These are phyloP conservation scores for Rostratula benghalensis DNA, from an alignment of 2,113 vertebrate genomes.

Conservation along the genomic window DNA sequence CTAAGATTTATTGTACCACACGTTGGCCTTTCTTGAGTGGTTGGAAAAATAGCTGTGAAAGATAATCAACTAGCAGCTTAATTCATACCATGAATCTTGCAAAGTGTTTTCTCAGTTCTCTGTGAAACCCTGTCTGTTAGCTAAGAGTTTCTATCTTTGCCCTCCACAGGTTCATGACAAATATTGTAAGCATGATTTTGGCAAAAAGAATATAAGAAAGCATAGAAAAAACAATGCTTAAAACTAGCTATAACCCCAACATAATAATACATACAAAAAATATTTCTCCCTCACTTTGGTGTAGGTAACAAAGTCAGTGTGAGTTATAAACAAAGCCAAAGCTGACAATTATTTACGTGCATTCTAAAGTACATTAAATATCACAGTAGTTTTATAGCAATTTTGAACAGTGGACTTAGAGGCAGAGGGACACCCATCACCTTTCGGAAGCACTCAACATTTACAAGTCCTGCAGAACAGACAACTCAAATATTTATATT, in stretches of 20 bases:
- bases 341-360: not conserved
- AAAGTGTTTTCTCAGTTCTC: constrained; percentile 15
- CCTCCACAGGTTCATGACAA: not conserved
- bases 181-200: not conserved
- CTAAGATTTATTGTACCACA: constrained; percentile 1
- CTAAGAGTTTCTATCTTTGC: not conserved
- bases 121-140: not conserved
- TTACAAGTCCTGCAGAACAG: not conserved
- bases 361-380: not conserved
- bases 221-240: not conserved
- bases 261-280: not conserved
- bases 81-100: constrained; percentile 43
- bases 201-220: not conserved
- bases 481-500: not conserved
- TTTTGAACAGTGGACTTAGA: not conserved
- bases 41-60: constrained; percentile 21
- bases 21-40: not conserved
- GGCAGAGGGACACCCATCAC: not conserved
- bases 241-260: not conserved
- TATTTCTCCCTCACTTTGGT: accelerated
- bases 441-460: not conserved
- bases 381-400: not conserved
- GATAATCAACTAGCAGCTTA: constrained; percentile 23
- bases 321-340: not conserved
- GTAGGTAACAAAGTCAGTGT: not conserved